Evolutionary conservation across 2,888 invertebrate genomes (phyloP), one percentile per base, ranked within the genome.

Genomic region (Ctenicera cuprea): DNA sequence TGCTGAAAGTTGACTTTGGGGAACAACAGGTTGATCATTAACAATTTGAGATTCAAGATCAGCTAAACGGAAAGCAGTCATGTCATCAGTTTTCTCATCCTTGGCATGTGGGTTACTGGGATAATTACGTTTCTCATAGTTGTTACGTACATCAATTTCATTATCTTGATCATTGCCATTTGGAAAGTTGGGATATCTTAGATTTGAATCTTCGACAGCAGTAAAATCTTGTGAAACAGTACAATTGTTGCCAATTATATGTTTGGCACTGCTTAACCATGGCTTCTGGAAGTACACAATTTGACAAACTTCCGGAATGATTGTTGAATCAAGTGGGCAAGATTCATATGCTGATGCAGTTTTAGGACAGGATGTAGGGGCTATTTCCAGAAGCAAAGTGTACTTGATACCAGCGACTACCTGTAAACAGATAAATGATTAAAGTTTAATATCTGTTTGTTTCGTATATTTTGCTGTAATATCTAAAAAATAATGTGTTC

Each of bases 241-340:
- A 82, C 93, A 93, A 81, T 94, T 94, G 79, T 93, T 92, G 22
- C 89, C 87, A 59, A 91, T 84, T 70, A 94, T 88, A 12, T 90
- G 88, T 81, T 92, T 90, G 54, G 89, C 89, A 83, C 90, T 91
- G 59, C 89, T 89, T 26, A 91, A 82, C 92, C 93, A 93, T 0
- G 92, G 91, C 80, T 92, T 91, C 82, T 93, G 92, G 69, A 92
- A 85, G 80, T 92, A 89, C 18, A 90, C 88, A 75, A 94, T 85
- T 78, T 90, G 89, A 83, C 94, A 94, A 7, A 88, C 83, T 78
- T 86, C 88, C 20, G 84, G 83, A 26, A 80, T 79, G n/a, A 78
- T 76, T 16, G 71, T 75, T 7, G 77, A 70, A 30, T 81, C 77
- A 59, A 82, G 76, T 5, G 82, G 70, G 38, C 81, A 80, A 78